Percentiles rank a stretch among this genome's conserved stretches.
phyloP scores from a whole-genome alignment of 2,797 vertebrate genomes.

The Hephaestus fuliginosus region DNA sequence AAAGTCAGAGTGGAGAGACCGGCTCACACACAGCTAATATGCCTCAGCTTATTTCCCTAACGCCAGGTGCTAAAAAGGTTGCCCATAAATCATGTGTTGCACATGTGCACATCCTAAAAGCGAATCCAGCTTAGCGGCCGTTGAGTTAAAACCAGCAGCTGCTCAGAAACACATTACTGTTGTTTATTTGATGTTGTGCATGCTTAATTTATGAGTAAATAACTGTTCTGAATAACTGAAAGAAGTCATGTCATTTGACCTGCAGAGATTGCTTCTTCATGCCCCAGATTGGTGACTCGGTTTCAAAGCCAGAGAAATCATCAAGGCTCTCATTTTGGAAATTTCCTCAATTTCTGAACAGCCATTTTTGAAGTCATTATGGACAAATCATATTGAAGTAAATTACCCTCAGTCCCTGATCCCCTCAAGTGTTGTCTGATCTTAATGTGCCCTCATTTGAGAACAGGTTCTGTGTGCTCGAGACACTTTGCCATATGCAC shows the following conservation, averaged over 20 bases:
- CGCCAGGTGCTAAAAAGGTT: conserved; percentile 35
- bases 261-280: conserved; percentile 19
- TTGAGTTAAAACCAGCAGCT: conserved; percentile 15
- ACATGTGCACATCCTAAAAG: conserved; percentile 27
- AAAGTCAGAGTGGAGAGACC: conserved; percentile 55
- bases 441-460: conserved; percentile 57
- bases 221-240: neutral
- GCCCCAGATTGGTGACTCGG: conserved; percentile 19
- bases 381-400: conserved; percentile 34
- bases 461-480: conserved; percentile 30
- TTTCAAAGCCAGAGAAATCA: conserved; percentile 45
- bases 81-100: conserved; percentile 46
- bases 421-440: conserved; percentile 56
- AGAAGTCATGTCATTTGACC: conserved; percentile 27
- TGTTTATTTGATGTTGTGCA: conserved; percentile 15
- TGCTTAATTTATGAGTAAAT: conserved; percentile 27
- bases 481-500: conserved; percentile 37
- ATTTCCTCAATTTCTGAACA: conserved; percentile 39
- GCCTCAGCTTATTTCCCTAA: conserved; percentile 68
- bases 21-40: conserved; percentile 50
- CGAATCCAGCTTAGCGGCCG: conserved; percentile 9
- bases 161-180: neutral
- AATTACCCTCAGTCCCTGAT: conserved; percentile 50
- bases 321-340: conserved; percentile 40
- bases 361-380: conserved; percentile 53